Evolutionary conservation across 1,140 invertebrate genomes (phyloP), one percentile per base, ranked within the genome.

Genomic region (Prorops nasuta): DNA sequence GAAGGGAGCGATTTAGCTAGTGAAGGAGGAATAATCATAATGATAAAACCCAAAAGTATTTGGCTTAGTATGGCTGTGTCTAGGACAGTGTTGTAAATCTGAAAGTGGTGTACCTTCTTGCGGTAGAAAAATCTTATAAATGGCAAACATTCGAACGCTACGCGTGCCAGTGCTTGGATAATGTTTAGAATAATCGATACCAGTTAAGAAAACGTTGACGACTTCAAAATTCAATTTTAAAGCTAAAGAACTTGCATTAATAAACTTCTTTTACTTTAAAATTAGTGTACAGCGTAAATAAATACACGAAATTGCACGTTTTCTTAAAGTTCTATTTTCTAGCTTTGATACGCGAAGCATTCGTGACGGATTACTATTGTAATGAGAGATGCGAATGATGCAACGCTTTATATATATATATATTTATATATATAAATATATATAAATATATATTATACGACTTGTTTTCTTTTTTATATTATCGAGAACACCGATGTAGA

Each of bases 41-140:
- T 44, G 55, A 68, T 56, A 49, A 54, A 71, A 71, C 63, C 70
- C 64, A 72, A 71, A 73, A 72, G 70, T 75, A 75, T 72, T 75
- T 75, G 69, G 71, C 66, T 74, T 75, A 72, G 71, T 66, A 75
- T 75, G 72, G 71, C 72, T 75, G 72, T 75, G 72, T 72, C 63
- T 72, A 72, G 62, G 63, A 60, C 69, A 71, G 66, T 71, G 67
- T 67, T 71, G 69, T 71, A 67, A 68, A 71, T 68, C 60, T 58
- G 54, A 60, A 60, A 59, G 56, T 54, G 54, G 59, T 53, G 59
- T 61, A 66, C 54, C 55, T 58, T n/a, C 52, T 64, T 54, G 48
- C 61, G 46, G 54, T 60, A 56, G 45, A 44, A 41, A 49, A 55
- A 34, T 53, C 44, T 47, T 58, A 58, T 37, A 47, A 32, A 49